Evolutionary conservation across 2,888 invertebrate species (phyloP).

Genomic region (Cephus nigrinus): DNA sequence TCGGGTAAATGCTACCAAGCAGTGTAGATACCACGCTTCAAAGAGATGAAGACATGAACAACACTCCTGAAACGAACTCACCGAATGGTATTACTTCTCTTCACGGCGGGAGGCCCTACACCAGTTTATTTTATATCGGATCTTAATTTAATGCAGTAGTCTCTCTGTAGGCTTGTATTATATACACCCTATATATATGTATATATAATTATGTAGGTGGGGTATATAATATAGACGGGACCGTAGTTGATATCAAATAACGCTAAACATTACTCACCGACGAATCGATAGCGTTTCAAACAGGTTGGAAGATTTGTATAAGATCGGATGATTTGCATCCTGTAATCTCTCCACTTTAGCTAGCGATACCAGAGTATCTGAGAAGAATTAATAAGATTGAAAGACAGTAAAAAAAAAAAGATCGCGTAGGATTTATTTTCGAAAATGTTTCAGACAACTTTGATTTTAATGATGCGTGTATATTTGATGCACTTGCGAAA

Average conservation of each 20-base stretch:
- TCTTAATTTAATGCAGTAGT: conserved; percentile 42
- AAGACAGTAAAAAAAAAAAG: background rate
- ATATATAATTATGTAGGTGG: conserved; percentile 3
- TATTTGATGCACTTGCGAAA: background rate
- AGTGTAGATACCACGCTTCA: background rate
- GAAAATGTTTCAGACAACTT: background rate
- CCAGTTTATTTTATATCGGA: conserved; percentile 46
- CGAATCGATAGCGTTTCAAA: background rate
- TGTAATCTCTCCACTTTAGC: background rate
- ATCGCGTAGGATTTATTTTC: background rate
- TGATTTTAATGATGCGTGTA: background rate
- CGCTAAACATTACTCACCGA: background rate
- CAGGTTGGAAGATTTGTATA: background rate
- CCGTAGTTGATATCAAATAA: background rate
- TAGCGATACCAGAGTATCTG: background rate
- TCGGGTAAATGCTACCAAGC: background rate
- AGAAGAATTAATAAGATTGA: background rate
- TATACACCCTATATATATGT: conserved; percentile 9
- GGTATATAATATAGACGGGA: background rate
- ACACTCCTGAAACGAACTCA: conserved; percentile 40
- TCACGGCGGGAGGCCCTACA: conserved; percentile 39
- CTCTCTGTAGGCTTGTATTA: background rate
- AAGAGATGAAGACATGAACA: conserved; percentile 39
- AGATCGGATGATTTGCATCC: background rate
- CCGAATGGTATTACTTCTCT: conserved; percentile 41